Percentiles rank a stretch among this genome's conserved stretches.
phyloP scores from a whole-genome alignment of 2,888 invertebrate species.

The Epistrophe grossulariae region DNA sequence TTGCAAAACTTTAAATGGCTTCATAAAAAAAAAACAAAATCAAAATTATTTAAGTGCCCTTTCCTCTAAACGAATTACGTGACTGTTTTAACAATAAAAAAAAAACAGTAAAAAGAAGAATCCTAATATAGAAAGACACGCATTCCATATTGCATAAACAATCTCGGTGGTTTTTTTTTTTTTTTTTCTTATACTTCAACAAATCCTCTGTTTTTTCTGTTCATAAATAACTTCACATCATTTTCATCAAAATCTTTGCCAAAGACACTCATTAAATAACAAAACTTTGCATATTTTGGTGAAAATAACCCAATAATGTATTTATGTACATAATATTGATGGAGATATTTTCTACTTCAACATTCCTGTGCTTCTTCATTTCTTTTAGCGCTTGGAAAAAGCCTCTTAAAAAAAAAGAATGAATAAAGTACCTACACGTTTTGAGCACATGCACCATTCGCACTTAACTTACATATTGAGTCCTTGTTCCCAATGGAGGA shows the following conservation, averaged over 20 bases:
- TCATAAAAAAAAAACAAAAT: not conserved
- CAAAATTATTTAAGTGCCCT: not conserved
- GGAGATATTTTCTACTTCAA: not conserved
- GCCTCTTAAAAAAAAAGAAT: not conserved
- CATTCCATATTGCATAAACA: not conserved
- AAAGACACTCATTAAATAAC: constrained; percentile 7
- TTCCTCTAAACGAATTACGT: constrained; percentile 8
- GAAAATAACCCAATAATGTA: not conserved
- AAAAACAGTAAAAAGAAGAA: not conserved
- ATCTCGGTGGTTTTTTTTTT: not conserved
- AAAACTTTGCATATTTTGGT: not conserved
- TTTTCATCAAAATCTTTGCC: constrained; percentile 11
- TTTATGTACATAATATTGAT: not conserved
- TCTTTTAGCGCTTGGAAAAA: not conserved
- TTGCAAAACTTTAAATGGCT: not conserved
- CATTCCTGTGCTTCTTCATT: not conserved
- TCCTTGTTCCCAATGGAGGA: constrained; percentile 7
- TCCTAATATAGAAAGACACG: not conserved
- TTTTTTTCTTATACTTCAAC: not conserved
- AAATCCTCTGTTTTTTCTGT: not conserved
- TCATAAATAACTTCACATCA: constrained; percentile 19
- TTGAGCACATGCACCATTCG: not conserved
- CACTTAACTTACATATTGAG: not conserved
- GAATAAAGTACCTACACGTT: not conserved
- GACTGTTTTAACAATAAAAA: constrained; percentile 5